Evolutionary conservation across 2,797 vertebrate genomes (phyloP).

Genomic region (Odontamblyopus rebecca): DNA sequence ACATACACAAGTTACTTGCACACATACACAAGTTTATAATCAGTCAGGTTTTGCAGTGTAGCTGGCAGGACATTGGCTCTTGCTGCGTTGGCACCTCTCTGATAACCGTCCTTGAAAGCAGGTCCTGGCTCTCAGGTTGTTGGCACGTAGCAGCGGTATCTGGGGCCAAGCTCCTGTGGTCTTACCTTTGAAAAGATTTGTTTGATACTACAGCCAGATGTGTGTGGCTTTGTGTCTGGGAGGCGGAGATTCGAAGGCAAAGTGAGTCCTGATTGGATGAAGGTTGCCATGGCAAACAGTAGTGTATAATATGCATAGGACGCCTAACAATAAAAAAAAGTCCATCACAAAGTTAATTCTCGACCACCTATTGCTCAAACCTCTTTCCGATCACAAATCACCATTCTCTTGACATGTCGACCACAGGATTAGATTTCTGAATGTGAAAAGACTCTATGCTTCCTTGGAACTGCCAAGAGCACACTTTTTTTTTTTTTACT

Average conservation of each 20-base stretch:
- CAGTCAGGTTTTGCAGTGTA: conserved; percentile 34
- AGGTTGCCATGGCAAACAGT: conserved; percentile 13
- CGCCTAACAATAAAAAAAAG: background rate
- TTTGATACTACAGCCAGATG: conserved; percentile 62
- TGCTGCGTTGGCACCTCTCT: conserved; percentile 51
- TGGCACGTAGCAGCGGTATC: conserved; percentile 54
- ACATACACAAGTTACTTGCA: conserved; percentile 19
- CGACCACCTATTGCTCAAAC: too few species aligned
- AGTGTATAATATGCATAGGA: background rate
- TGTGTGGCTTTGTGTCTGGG: conserved; percentile 13
- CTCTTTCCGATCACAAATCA: too few species aligned
- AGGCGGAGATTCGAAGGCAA: conserved; percentile 1
- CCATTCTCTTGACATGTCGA: too few species aligned
- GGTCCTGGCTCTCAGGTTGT: conserved; percentile 42
- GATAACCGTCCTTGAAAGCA: conserved; percentile 63
- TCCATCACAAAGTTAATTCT: too few species aligned
- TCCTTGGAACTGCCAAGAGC: too few species aligned
- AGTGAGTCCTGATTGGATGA: conserved; percentile 22
- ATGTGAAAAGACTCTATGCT: too few species aligned
- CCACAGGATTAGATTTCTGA: too few species aligned
- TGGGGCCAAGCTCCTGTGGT: conserved; percentile 56
- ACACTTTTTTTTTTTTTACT: too few species aligned
- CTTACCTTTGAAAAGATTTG: conserved; percentile 63
- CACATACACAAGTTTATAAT: conserved; percentile 31
- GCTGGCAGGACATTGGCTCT: conserved; percentile 40